Conservation (phyloP, 2,113 vertebrate genomes). For the Takifugu flavidus region DNA sequence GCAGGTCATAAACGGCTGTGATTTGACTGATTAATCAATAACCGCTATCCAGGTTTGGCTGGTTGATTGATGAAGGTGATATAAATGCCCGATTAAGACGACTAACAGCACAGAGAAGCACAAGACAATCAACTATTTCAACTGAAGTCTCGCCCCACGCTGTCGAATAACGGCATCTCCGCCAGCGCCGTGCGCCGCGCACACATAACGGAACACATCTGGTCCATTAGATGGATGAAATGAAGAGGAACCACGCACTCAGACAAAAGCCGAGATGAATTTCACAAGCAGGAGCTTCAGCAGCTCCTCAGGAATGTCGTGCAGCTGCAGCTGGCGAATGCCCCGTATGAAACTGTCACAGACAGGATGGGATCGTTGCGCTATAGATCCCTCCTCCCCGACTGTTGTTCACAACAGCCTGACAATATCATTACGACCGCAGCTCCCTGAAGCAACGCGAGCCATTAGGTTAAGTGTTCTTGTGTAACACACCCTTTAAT, state of each 20-base stretch:
- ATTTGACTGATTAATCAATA: no score
- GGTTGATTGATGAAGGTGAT: no score
- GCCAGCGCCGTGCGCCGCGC: constrained; percentile 7
- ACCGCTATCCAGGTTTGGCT: no score
- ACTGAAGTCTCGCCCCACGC: no score
- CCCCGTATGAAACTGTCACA: constrained; percentile 36
- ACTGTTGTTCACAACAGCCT: constrained; percentile 3
- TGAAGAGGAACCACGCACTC: constrained; percentile 17
- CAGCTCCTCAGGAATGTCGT: constrained; percentile 54
- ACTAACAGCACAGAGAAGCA: no score
- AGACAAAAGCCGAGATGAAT: constrained; percentile 46
- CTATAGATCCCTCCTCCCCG: constrained; percentile 2
- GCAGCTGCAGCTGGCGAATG: constrained; percentile 36
- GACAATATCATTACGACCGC: constrained; percentile 8
- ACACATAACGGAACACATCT: constrained; percentile 39
- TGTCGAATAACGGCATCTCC: background rate
- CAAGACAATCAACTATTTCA: background rate
- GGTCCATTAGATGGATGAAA: constrained; percentile 18
- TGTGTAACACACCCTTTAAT: constrained; percentile 41
- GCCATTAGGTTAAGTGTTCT: constrained; percentile 51
- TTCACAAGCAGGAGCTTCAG: constrained; percentile 30
- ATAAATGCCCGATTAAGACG: no score
- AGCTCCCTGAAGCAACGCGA: constrained; percentile 27
- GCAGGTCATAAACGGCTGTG: no score
- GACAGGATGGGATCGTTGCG: constrained; percentile 9